A percentile compares a stretch with the other conserved stretches of the same genome.
Evolutionary conservation across 1,140 invertebrate genomes (phyloP).

Genomic region (Trichonephila clavata): DNA sequence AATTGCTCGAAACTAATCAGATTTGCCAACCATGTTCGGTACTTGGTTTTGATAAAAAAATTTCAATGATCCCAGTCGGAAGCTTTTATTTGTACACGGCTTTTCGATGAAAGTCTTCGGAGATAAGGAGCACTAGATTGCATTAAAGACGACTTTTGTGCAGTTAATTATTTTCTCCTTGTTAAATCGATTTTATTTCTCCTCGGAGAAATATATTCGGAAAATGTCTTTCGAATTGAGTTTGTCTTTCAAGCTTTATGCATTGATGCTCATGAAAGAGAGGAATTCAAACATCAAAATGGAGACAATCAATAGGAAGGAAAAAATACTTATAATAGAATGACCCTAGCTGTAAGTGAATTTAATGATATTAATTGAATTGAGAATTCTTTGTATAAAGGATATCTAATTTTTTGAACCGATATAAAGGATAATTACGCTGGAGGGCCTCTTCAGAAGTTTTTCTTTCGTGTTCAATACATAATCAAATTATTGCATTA

Average conservation of each 20-base stretch:
- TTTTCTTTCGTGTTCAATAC: neutral
- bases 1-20: conserved; percentile 21
- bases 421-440: neutral
- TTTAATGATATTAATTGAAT: neutral
- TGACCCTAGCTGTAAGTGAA: neutral
- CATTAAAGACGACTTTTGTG: neutral
- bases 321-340: neutral
- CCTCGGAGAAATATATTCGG: neutral
- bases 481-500: neutral
- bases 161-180: conserved; percentile 34
- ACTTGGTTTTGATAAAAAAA: neutral
- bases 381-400: neutral
- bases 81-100: neutral
- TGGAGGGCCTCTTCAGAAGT: neutral
- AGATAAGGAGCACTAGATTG: neutral
- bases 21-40: neutral
- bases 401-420: neutral
- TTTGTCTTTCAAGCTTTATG: neutral
- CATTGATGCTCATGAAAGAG: neutral
- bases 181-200: neutral
- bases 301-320: neutral
- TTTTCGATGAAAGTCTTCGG: neutral
- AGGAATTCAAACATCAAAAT: neutral
- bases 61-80: neutral
- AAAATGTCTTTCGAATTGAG: neutral